A percentile compares a stretch with the other conserved stretches of the same genome.
Evolutionary conservation across 1,140 invertebrate genomes (phyloP).

Genomic region (Drosophila ercepeae): DNA sequence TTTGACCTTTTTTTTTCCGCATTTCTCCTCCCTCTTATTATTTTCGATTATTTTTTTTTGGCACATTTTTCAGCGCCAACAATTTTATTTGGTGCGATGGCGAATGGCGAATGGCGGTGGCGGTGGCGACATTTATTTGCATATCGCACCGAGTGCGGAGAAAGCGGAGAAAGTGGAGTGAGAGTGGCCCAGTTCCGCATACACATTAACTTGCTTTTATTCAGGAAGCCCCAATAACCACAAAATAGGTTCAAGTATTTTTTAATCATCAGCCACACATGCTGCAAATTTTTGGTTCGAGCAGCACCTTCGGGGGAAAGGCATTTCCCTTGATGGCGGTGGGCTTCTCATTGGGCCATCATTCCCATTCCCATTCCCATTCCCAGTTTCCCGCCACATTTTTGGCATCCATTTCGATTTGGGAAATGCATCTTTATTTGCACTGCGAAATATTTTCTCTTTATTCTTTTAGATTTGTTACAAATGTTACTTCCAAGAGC

Average conservation of each 20-base stretch:
- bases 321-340: constrained; percentile 29
- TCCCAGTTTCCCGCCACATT: neutral
- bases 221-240: constrained; percentile 1
- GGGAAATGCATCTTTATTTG: constrained; percentile 4
- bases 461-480: too few species aligned
- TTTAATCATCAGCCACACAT: constrained; percentile 27
- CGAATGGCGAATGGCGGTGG: neutral
- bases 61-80: constrained; percentile 39
- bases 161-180: neutral
- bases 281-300: neutral
- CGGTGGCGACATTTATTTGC: constrained; percentile 38
- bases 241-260: constrained; percentile 37
- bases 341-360: too few species aligned
- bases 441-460: neutral
- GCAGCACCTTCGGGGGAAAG: neutral
- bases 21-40: neutral
- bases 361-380: too few species aligned
- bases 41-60: constrained; percentile 11
- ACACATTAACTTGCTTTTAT: constrained; percentile 21
- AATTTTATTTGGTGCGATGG: constrained; percentile 28
- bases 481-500: too few species aligned
- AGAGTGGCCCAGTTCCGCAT: neutral
- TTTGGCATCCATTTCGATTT: constrained; percentile 13
- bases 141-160: constrained; percentile 8
- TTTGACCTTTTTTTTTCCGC: constrained; percentile 31